These are phyloP conservation scores for Turritopsis rubra DNA, from an alignment of 30 jellyfish, hydroid and myxozoan species.

Conservation along the genomic window DNA sequence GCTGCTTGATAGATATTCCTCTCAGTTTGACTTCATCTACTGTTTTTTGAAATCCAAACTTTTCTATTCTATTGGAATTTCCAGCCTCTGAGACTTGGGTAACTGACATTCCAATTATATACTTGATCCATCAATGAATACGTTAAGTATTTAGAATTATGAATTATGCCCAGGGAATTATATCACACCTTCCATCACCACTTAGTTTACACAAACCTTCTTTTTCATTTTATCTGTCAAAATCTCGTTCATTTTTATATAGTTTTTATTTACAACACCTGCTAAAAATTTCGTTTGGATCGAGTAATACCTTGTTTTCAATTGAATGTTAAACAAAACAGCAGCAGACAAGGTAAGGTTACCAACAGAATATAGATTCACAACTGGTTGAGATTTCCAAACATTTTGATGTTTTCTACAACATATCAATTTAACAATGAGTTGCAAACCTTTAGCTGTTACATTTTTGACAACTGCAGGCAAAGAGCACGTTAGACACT, in stretches of 20 bases:
- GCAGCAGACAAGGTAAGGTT: constrained; percentile 30
- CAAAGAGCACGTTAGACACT: too few species aligned
- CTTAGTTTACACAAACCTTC: constrained; percentile 16
- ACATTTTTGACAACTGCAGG: too few species aligned
- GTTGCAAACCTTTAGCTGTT: too few species aligned
- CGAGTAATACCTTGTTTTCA: constrained; percentile 26
- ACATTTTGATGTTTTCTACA: constrained; percentile 11
- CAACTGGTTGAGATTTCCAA: constrained; percentile 22
- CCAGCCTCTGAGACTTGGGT: too few species aligned
- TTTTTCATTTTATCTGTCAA: constrained; percentile 23
- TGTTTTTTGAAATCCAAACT: too few species aligned
- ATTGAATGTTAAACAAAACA: constrained; percentile 10
- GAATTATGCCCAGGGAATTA: too few species aligned
- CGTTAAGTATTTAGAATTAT: constrained; percentile 32
- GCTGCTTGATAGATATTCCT: not conserved
- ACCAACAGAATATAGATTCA: constrained; percentile 9
- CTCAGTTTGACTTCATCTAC: too few species aligned
- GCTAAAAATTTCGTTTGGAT: constrained; percentile 23
- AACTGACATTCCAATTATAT: not conserved
- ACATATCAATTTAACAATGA: too few species aligned
- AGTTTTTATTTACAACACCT: too few species aligned
- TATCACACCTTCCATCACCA: too few species aligned
- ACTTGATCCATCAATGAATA: constrained; percentile 41
- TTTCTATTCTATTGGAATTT: too few species aligned
- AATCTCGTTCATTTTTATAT: too few species aligned